Conservation (phyloP, 2,888 invertebrate genomes). For the Metellina segmentata region DNA sequence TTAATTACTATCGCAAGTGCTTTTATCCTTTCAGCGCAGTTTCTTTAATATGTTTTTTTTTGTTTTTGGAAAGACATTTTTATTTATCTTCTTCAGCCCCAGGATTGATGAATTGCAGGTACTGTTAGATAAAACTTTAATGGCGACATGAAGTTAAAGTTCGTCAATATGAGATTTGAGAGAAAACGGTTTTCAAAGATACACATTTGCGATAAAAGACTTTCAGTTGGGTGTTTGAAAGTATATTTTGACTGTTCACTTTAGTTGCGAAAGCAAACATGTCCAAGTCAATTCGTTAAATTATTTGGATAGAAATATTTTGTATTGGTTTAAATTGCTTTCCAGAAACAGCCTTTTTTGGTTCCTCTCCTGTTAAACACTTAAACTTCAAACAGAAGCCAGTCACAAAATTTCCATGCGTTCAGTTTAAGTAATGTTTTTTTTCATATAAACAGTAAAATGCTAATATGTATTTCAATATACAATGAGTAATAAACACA, state of each 20-base stretch:
- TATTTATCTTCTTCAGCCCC: conserved; percentile 5
- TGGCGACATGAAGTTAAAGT: neutral
- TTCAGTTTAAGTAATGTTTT: too few species aligned
- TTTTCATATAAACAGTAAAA: too few species aligned
- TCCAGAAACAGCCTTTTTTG: too few species aligned
- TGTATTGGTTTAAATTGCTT: too few species aligned
- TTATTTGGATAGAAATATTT: neutral
- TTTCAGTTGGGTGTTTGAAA: neutral
- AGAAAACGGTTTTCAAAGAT: neutral
- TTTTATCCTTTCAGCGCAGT: neutral
- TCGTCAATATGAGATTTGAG: neutral
- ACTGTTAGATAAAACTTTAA: conserved; percentile 21
- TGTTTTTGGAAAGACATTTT: neutral
- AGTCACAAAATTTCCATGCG: too few species aligned
- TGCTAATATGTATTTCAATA: too few species aligned
- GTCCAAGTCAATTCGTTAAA: neutral
- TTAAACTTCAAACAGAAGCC: too few species aligned
- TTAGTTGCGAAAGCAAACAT: neutral
- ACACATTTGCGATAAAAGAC: neutral
- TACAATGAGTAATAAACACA: too few species aligned
- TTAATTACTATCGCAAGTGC: conserved; percentile 19
- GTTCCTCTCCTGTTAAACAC: too few species aligned
- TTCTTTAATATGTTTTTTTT: conserved; percentile 17
- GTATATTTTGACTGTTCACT: neutral
- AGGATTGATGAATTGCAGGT: neutral